Conservation (phyloP, 1,140 invertebrate genomes). For the Drosophila parvula region DNA sequence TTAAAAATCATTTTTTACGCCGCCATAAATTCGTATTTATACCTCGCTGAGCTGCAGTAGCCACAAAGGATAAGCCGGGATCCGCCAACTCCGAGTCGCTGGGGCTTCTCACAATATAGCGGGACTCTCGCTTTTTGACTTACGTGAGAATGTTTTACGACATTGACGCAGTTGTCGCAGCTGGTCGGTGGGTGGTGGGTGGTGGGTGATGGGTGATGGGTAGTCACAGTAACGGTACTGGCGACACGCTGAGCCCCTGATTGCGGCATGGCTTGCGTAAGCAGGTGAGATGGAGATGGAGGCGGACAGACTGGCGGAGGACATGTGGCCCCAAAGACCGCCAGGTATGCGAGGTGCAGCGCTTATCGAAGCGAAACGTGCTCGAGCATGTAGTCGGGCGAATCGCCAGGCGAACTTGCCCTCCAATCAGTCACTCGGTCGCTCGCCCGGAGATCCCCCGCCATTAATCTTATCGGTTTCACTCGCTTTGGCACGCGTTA, state of each 20-base stretch:
- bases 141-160: slow-evolving; percentile 78
- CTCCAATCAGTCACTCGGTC: slow-evolving; percentile 30
- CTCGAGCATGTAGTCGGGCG: slow-evolving; percentile 50
- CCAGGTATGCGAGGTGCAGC: slow-evolving; percentile 28
- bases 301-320: slow-evolving; percentile 2
- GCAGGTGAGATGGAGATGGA: slow-evolving; percentile 34
- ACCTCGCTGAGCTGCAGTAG: slow-evolving; percentile 5
- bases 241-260: slow-evolving; percentile 61
- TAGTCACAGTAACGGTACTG: slow-evolving; percentile 63
- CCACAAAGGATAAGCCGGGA: slow-evolving; percentile 44
- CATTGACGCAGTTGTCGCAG: slow-evolving; percentile 66
- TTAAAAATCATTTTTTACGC: slow-evolving; percentile 50
- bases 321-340: slow-evolving; percentile 34
- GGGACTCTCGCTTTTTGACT: slow-evolving; percentile 61
- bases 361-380: slow-evolving; percentile 65
- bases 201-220: slow-evolving; percentile 10
- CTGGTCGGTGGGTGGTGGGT: slow-evolving; percentile 25
- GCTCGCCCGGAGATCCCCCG: slow-evolving; percentile 14
- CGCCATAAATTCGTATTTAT: slow-evolving; percentile 50
- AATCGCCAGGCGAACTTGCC: slow-evolving; percentile 26
- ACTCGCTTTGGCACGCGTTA: slow-evolving; percentile 21
- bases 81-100: slow-evolving; percentile 23
- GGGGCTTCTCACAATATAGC: slow-evolving; percentile 41
- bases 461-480: slow-evolving; percentile 37
- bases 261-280: slow-evolving; percentile 64